Evolutionary conservation across 2,113 vertebrate species (phyloP).

Genomic region (Sialia sialis): DNA sequence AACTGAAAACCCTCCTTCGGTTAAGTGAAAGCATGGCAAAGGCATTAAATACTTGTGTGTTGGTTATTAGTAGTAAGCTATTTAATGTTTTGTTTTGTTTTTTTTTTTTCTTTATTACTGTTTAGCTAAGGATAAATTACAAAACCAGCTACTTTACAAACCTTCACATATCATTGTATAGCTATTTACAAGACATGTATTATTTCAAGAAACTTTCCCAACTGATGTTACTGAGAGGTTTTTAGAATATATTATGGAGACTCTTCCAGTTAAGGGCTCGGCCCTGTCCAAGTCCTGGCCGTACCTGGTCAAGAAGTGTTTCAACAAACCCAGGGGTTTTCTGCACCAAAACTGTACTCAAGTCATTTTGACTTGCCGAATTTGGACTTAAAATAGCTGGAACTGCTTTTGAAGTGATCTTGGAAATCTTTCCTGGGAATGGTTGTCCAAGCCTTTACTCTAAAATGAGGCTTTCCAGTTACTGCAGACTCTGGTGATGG

Average conservation of each 20-base stretch:
- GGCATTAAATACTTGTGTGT: neutral
- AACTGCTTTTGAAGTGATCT: neutral
- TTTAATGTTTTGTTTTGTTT: neutral
- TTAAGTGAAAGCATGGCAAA: neutral
- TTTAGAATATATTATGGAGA: neutral
- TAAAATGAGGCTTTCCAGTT: neutral
- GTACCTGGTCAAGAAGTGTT: neutral
- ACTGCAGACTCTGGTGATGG: neutral
- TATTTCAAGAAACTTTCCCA: neutral
- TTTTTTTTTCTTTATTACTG: neutral
- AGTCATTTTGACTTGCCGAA: neutral
- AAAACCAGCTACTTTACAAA: neutral
- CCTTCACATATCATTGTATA: neutral
- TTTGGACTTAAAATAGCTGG: neutral
- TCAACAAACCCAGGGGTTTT: neutral
- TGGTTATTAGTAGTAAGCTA: neutral
- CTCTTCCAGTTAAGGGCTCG: neutral
- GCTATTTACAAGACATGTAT: neutral
- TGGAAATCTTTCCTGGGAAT: neutral
- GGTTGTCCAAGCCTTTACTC: neutral
- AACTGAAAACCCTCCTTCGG: neutral
- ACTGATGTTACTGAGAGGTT: neutral
- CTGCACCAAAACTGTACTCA: neutral
- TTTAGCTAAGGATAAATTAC: neutral
- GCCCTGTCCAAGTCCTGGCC: neutral